A percentile compares a stretch with the other conserved stretches of the same genome.
phyloP scores from a whole-genome alignment of 1,140 invertebrate species.

The Protaetia brevitarsis region DNA sequence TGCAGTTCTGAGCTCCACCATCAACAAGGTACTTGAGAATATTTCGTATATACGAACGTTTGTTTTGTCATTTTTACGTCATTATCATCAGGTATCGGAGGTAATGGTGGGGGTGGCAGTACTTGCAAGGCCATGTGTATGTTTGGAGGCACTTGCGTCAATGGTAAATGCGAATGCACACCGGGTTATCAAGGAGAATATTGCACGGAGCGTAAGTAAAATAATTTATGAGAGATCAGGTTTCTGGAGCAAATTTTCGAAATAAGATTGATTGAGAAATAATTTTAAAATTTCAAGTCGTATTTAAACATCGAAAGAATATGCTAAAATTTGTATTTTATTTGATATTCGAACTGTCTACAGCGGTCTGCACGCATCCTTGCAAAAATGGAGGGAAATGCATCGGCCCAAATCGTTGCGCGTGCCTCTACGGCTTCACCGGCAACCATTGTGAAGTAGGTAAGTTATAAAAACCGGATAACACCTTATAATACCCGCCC shows the following conservation, averaged over 20 bases:
- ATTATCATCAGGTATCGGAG: no score
- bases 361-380: conserved; percentile 74
- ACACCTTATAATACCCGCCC: background rate
- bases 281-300: no score
- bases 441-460: conserved; percentile 80
- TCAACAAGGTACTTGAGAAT: no score
- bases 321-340: no score
- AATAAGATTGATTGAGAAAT: no score
- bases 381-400: conserved; percentile 84
- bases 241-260: no score
- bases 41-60: no score
- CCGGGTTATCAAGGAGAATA: conserved; percentile 73
- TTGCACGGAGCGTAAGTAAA: conserved; percentile 72
- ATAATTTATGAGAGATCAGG: no score
- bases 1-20: no score
- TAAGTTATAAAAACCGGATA: conserved; percentile 40
- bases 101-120: background rate
- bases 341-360: conserved; percentile 42
- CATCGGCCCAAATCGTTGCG: conserved; percentile 79
- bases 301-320: no score
- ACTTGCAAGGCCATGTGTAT: conserved; percentile 66
- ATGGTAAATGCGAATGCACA: conserved; percentile 69
- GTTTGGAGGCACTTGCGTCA: conserved; percentile 72
- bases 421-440: conserved; percentile 81
- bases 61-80: no score